Evolutionary conservation across 2,888 invertebrate species (phyloP), one percentile per base, ranked within the genome.

Genomic region (Bombylius discolor): DNA sequence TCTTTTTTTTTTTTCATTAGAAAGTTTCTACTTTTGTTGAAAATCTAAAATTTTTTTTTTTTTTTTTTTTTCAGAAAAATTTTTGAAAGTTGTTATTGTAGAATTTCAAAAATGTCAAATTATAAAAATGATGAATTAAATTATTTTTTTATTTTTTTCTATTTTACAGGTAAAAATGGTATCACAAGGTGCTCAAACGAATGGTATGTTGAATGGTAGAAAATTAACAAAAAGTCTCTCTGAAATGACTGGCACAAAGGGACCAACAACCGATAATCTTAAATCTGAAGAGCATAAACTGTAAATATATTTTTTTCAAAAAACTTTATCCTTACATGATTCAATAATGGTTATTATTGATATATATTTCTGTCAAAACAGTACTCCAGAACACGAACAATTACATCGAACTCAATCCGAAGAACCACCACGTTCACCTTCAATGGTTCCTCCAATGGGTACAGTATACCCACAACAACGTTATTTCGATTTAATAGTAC

Each of bases 101-200:
- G 23, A 23, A 23, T 23, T 23, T 23, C n/a, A 23, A 23, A 23
- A 23, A 23, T 23, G 23, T 23, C 23, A 36, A 36, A 36, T 36
- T 36, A 36, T 36, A 9, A 36, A 36, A 36, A 36, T 8, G 9
- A 4, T 8, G 9, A 8, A 36, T 36, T 9, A 36, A 9, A 36
- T 36, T n/a, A n/a, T n/a, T n/a, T n/a, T n/a, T 36, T 36, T 6
- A 36, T 36, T 36, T 36, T 36, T 9, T 36, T 36, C 36, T 8
- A 36, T 36, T 36, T 36, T 1, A 53, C 64, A 86, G 79, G 88
- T 90, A 31, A 87, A 86, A 72, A 90, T 90, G 83, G 89, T 91
- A 49, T 91, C 90, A 12, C 90, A 91, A 68, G 90, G 89, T 31
- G 91, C 91, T 11, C 91, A 92, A 76, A 92, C 91, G 4, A 92